Percentiles rank a stretch among this genome's conserved stretches.
phyloP scores from a whole-genome alignment of 2,888 invertebrate genomes.

The Calameuta filiformis region DNA sequence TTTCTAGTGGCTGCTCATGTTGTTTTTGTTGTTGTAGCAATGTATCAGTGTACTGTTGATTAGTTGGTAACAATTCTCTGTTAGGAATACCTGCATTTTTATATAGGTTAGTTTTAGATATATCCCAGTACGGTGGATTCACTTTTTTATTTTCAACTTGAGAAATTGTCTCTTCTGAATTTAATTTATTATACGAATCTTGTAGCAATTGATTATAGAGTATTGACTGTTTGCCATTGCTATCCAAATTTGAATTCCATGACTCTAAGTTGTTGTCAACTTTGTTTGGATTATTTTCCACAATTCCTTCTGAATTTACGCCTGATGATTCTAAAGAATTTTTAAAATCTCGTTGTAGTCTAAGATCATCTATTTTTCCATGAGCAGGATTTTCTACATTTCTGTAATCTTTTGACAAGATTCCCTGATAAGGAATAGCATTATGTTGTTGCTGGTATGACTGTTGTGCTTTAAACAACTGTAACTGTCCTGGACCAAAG shows the following conservation, averaged over 20 bases:
- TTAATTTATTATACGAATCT: background rate
- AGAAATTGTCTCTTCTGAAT: background rate
- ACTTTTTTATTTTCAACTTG: background rate
- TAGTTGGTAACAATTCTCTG: background rate
- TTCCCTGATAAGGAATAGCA: background rate
- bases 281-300: background rate
- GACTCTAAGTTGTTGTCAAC: background rate
- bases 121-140: background rate
- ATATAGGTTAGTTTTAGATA: background rate
- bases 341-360: background rate
- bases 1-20: background rate
- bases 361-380: background rate
- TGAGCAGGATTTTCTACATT: background rate
- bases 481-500: background rate
- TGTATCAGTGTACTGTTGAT: background rate
- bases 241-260: background rate
- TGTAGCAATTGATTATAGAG: background rate
- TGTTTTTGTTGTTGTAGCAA: background rate
- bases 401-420: background rate
- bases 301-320: background rate
- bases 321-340: background rate
- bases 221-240: background rate
- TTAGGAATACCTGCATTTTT: background rate
- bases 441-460: background rate
- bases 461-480: background rate